phyloP scores from a whole-genome alignment of 2,113 vertebrate species.

The Dipodomys ordii region DNA sequence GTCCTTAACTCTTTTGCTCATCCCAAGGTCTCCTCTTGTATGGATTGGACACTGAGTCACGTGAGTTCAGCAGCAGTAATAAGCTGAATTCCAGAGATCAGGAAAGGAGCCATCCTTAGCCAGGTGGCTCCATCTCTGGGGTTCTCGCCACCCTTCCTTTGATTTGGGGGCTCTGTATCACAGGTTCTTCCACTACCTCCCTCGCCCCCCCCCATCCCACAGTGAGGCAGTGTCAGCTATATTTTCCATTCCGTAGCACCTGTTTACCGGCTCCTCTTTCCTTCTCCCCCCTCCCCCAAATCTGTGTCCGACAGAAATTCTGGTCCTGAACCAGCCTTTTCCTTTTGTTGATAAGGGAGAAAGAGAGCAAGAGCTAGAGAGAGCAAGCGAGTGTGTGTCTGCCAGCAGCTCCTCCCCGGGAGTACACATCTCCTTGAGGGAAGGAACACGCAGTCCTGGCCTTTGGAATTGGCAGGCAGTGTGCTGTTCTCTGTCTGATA shows the following conservation, averaged over 20 bases:
- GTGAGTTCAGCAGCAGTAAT: neutral
- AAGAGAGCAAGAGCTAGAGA: conserved; percentile 63
- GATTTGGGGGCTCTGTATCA: neutral
- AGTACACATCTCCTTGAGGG: conserved; percentile 90
- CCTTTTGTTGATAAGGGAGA: conserved; percentile 84
- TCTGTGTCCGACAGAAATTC: conserved; percentile 76
- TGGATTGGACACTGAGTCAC: conserved; percentile 66
- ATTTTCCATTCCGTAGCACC: conserved; percentile 74
- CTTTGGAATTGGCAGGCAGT: conserved; percentile 95
- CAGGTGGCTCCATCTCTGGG: neutral
- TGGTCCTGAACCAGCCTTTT: conserved; percentile 77
- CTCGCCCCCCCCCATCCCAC: conserved; percentile 34
- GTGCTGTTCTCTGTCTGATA: conserved; percentile 96
- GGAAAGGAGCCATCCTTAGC: neutral
- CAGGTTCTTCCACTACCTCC: neutral
- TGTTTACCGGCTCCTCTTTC: conserved; percentile 49
- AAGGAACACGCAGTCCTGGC: conserved; percentile 95
- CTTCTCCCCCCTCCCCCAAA: neutral
- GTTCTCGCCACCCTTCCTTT: neutral
- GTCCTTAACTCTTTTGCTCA: conserved; percentile 49
- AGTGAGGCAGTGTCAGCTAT: conserved; percentile 74
- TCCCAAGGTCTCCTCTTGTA: neutral
- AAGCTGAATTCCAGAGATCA: neutral
- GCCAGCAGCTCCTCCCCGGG: conserved; percentile 79
- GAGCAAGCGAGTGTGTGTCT: neutral